Base-by-base conservation (phyloP, 1,140 invertebrate species). In the Grapholita molesta region DNA sequence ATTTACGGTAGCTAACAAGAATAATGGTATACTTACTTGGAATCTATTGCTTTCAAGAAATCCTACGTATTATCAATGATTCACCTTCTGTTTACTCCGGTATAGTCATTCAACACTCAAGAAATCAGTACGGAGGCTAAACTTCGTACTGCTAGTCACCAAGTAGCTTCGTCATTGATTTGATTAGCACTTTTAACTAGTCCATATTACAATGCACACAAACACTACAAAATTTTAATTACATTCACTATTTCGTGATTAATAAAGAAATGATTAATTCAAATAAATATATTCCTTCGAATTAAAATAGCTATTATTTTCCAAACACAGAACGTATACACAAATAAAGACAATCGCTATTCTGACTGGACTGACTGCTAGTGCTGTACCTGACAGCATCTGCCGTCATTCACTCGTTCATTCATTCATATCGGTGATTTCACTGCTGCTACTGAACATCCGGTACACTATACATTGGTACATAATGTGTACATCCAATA, bases 41-140 rank as follows among this genome's bases (percentile, higher is more conserved):
- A 25, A 28, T 57, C 42, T 48, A 57, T 57, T 28, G 25, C 8
- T n/a, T 57, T 57, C 12, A 25, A 57, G 53, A 8, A 57, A 57
- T 57, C 53, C 53, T 25, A 25, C 12, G 25, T 28, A 61, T 28
- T 61, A 28, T n/a, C 28, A 61, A 61, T 61, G 55, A 61, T 61
- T 61, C 24, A 61, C 11, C 55, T 61, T 57, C 12, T 57, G 53
- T 57, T 28, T 57, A 57, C 53, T 57, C 24, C 53, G 53, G 23
- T 57, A 57, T 57, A 57, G 53, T 57, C 53, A 57, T 57, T 57
- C 53, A 57, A 57, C 53, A 57, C 53, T 57, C 53, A 57, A 57
- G 53, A 18, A 28, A 57, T 53, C 52, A 28, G 53, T 28, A 55
- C 53, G 25, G 6, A 18, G 53, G 24, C 53, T 57, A 57, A 57